Base-by-base conservation (phyloP, 2,113 vertebrate genomes). In the Mirounga angustirostris region DNA sequence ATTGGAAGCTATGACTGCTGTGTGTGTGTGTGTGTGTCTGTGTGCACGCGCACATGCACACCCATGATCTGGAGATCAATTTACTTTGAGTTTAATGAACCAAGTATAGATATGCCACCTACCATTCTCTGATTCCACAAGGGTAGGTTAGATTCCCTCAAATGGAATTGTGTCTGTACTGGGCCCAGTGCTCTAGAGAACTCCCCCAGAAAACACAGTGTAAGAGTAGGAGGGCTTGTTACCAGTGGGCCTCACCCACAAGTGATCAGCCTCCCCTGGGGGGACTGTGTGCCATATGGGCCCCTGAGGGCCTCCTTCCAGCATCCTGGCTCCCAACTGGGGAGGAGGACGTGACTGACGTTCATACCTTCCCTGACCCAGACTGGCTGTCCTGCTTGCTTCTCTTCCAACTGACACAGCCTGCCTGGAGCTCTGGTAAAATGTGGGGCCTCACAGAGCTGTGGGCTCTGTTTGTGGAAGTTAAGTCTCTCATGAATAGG, bases 351-450 rank as follows among this genome's bases (percentile, higher is more conserved):
- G 18, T 30, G 76, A 85, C 58, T 6, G 18, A 81, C 13, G 71
- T 5, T 2, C 13, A 43, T 59, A 50, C 21, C 95, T 96, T 94
- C 52, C 50, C 52, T 43, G 11, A 2, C 79, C 87, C 54, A 26
- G 97, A 97, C 91, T 33, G 79, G 92, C 82, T 92, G 95, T 89
- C 81, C 36, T 0, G 0, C 40, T 89, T 63, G 86, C 76, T 87
- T 76, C 19, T 52, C 89, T 86, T 30, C 78, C 40, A 18, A 2
- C 33, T 79, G 16, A 90, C 69, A n/a, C 69, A 19, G 9, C 24
- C 69, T 84, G 36, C 59, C 59, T 21, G 56, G 30, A 58, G 50
- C 52, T 67, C 40, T 36, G 74, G 24, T 69, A 36, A 18, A 13
- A 71, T 36, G 58, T 16, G 1, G 0, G 54, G 26, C 71, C 18